Evolutionary conservation across 2,113 vertebrate genomes (phyloP).

Genomic region (Phalacrocorax aristotelis): DNA sequence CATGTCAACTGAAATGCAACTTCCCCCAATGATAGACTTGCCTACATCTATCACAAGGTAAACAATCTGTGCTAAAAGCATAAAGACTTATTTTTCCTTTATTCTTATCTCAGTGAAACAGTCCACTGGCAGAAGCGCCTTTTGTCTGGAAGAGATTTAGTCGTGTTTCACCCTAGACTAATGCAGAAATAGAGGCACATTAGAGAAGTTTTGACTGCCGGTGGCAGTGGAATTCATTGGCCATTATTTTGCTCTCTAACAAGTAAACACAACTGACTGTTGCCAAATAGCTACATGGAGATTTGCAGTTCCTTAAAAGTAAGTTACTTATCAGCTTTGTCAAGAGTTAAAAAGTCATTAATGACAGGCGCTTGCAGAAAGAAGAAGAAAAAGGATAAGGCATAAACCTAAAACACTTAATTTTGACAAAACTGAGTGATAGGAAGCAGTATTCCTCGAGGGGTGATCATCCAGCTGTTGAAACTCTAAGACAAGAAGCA

Average conservation of each 20-base stretch:
- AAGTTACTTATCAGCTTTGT: slow-evolving; percentile 43
- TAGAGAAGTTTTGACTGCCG: slow-evolving; percentile 30
- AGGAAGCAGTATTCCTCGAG: slow-evolving; percentile 31
- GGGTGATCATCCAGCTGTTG: not conserved
- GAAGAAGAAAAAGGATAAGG: not conserved
- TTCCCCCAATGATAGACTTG: slow-evolving; percentile 50
- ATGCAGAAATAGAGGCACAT: not conserved
- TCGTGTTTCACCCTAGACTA: slow-evolving; percentile 13
- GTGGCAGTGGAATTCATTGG: slow-evolving; percentile 10
- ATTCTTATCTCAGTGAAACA: slow-evolving; percentile 76
- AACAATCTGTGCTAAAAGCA: slow-evolving; percentile 54
- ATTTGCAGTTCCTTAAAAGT: slow-evolving; percentile 46
- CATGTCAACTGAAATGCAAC: slow-evolving; percentile 52
- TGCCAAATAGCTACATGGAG: slow-evolving; percentile 48
- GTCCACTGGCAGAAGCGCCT: slow-evolving; percentile 45
- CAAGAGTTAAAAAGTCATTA: slow-evolving; percentile 33
- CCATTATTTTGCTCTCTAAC: slow-evolving; percentile 51
- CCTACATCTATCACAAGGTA: slow-evolving; percentile 58
- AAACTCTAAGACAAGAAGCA: not conserved
- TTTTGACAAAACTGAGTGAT: slow-evolving; percentile 28
- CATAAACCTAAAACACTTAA: not conserved
- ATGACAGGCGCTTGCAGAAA: slow-evolving; percentile 23
- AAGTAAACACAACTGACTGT: slow-evolving; percentile 41
- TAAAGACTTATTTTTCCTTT: slow-evolving; percentile 72
- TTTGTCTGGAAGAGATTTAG: slow-evolving; percentile 62